phyloP scores from a whole-genome alignment of 2,888 invertebrate species.

The Cryptocephalus primarius region DNA sequence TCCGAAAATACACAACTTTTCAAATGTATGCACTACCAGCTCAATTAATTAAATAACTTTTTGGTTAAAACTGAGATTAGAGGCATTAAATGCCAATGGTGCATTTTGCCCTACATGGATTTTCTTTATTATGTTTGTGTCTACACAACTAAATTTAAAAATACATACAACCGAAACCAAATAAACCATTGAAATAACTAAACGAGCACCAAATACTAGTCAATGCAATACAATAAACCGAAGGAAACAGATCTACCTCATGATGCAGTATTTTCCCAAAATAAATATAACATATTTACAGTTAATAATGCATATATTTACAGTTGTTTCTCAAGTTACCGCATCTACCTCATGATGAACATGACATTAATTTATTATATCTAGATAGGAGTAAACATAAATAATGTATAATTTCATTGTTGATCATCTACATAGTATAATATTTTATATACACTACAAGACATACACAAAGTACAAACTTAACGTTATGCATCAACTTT shows the following conservation, averaged over 20 bases:
- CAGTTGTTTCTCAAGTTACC: constrained; percentile 7
- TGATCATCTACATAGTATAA: constrained; percentile 4
- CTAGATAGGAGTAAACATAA: constrained; percentile 14
- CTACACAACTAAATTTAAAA: background rate
- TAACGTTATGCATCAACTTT: background rate
- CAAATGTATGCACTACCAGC: too few species aligned
- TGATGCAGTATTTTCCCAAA: constrained; percentile 25
- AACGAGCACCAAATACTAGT: constrained; percentile 17
- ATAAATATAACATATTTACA: constrained; percentile 7
- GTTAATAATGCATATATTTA: constrained; percentile 8
- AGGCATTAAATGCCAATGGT: too few species aligned
- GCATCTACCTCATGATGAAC: constrained; percentile 19
- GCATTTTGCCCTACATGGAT: too few species aligned
- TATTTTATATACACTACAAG: too few species aligned
- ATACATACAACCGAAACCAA: constrained; percentile 22
- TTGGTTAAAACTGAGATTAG: too few species aligned
- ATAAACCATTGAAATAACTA: constrained; percentile 10
- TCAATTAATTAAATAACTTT: too few species aligned
- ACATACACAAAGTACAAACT: background rate
- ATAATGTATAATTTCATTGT: constrained; percentile 12
- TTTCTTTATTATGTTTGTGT: background rate
- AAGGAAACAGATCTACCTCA: constrained; percentile 24
- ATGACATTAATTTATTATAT: constrained; percentile 21
- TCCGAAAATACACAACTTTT: too few species aligned
- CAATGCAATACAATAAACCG: constrained; percentile 20